These are phyloP conservation scores for Operophtera brumata DNA, from an alignment of 2,888 invertebrate genomes.

Conservation along the genomic window DNA sequence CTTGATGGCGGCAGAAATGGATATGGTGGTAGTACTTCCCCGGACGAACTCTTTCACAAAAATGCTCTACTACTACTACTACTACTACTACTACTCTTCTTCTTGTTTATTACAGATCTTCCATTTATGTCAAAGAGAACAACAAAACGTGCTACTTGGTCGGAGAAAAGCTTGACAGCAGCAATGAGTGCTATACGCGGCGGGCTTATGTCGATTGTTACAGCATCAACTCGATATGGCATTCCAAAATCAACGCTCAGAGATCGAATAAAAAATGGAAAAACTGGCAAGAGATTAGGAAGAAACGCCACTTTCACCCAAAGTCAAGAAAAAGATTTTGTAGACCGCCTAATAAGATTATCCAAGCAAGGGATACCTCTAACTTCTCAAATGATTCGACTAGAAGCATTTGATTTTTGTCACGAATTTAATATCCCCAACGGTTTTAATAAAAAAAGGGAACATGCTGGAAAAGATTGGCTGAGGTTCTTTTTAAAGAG, in stretches of 20 bases:
- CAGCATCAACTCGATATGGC: neutral
- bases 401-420: neutral
- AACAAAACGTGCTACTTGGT: neutral
- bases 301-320: neutral
- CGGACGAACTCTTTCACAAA: too few species aligned
- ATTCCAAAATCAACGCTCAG: neutral
- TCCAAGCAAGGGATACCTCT: neutral
- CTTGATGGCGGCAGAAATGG: too few species aligned
- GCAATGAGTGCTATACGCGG: neutral
- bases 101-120: neutral
- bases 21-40: too few species aligned
- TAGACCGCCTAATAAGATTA: neutral
- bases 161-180: neutral
- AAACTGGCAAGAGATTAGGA: neutral
- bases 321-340: neutral
- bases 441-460: neutral
- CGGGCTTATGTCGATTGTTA: neutral
- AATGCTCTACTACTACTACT: too few species aligned
- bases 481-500: neutral
- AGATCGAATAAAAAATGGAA: neutral
- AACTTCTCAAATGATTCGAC: neutral
- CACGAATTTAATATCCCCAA: constrained; percentile 1
- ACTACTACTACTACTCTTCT: too few species aligned
- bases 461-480: neutral
- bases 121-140: neutral